A percentile compares a stretch with the other conserved stretches of the same genome.
Conservation (phyloP, 2,888 invertebrate genomes). For the Drosophila kambysellisi region DNA sequence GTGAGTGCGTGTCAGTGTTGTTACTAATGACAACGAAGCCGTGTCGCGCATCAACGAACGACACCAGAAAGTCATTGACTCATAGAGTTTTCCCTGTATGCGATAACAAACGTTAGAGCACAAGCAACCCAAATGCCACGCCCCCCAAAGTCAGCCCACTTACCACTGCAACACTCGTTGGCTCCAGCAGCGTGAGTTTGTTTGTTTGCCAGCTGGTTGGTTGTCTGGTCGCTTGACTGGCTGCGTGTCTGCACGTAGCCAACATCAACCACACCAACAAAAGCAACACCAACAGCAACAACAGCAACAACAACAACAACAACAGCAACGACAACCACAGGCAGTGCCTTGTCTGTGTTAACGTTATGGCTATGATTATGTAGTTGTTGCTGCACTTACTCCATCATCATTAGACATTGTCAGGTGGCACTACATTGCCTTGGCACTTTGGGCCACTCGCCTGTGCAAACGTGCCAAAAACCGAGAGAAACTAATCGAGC, state of each 20-base stretch:
- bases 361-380: constrained; percentile 64
- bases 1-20: constrained; percentile 68
- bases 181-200: constrained; percentile 64
- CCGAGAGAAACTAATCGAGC: constrained; percentile 27
- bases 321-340: constrained; percentile 20
- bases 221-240: constrained; percentile 40
- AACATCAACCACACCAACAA: constrained; percentile 39
- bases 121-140: constrained; percentile 34
- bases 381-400: constrained; percentile 66
- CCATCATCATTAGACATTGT: constrained; percentile 74
- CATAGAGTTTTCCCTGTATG: constrained; percentile 66
- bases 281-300: constrained; percentile 24
- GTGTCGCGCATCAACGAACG: constrained; percentile 76
- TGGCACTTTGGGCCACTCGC: constrained; percentile 56
- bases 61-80: constrained; percentile 79
- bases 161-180: constrained; percentile 57
- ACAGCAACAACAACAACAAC: constrained; percentile 17
- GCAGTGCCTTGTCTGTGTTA: constrained; percentile 19
- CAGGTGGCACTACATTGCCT: constrained; percentile 59
- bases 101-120: constrained; percentile 47
- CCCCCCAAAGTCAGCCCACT: constrained; percentile 36
- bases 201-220: constrained; percentile 66
- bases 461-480: constrained; percentile 64
- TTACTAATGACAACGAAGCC: constrained; percentile 78
- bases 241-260: constrained; percentile 68